Evolutionary conservation across 2,797 vertebrate species (phyloP).

Genomic region (Phalloptychus januarius): DNA sequence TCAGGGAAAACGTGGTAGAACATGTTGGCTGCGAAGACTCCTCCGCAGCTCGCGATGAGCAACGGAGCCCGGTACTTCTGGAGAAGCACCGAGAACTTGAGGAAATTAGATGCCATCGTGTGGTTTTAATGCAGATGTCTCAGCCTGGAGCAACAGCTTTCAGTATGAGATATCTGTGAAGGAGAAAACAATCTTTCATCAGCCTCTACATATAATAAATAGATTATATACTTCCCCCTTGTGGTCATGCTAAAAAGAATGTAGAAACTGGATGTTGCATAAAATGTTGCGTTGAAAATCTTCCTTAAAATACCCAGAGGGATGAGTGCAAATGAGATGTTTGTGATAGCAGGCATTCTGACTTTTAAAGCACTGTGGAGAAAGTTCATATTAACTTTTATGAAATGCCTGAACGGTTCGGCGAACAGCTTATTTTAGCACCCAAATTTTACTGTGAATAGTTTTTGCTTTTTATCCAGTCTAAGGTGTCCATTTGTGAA

Average conservation of each 20-base stretch:
- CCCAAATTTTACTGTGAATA: neutral
- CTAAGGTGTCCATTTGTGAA: no score
- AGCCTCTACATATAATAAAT: no score
- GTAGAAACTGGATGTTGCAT: neutral
- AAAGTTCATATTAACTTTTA: neutral
- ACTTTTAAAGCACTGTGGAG: neutral
- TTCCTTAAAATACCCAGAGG: neutral
- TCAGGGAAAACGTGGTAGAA: conserved; percentile 88
- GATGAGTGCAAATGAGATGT: neutral
- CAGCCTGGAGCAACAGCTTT: conserved; percentile 19
- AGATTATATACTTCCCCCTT: neutral
- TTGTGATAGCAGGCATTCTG: neutral
- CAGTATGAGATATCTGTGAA: conserved; percentile 50
- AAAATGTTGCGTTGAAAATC: neutral
- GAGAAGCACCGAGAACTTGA: conserved; percentile 77
- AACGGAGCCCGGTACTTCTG: conserved; percentile 86
- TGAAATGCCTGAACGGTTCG: neutral
- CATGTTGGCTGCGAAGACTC: conserved; percentile 86
- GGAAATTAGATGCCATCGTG: conserved; percentile 68
- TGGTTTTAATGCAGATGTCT: neutral
- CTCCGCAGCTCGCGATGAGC: conserved; percentile 83
- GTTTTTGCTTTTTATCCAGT: no score
- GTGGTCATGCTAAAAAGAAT: neutral
- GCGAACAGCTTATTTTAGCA: neutral
- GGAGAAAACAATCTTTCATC: conserved; percentile 5